Base-by-base conservation (phyloP, 2,888 invertebrate genomes). In the Lithophane semibrunnea region DNA sequence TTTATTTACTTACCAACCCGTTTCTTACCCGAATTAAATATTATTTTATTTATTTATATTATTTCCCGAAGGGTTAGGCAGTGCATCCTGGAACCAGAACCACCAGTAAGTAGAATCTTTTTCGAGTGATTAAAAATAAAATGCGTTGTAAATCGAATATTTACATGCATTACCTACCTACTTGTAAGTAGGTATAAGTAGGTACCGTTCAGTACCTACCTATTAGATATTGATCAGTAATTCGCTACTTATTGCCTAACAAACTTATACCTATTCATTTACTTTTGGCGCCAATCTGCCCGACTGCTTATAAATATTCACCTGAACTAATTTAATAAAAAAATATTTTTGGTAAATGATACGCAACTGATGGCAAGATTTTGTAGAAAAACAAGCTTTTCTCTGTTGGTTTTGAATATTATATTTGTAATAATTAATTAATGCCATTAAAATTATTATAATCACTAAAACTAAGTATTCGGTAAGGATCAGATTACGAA, bases 261-360 rank as follows among this genome's bases (percentile, higher is more conserved):
- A 47, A 24, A 58, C 52, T 4, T 44, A 54, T 68, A n/a, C 37
- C 1, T 56, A 69, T 64, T 54, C 61, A 83, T 49, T 21, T 64
- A 67, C 2, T 54, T 24, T 4, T 58, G 63, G 72, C 69, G 42
- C 58, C 70, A 63, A 58, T 42, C 3, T 24, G 44, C 12, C 65
- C 12, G n/a, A 18, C 69, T 37, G 61, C 67, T 76, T 78, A 83
- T 79, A 65, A 73, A 81, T 83, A 68, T 83, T 81, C 72, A 58
- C 58, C 0, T 13, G 47, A 18, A 52, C 21, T 77, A 83, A 81
- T 77, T 72, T 61, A 29, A 37, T 3, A n/a, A 78, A 58, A 58
- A 78, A 73, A 3, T 66, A 73, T 49, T 63, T 73, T 12, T 29
- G 21, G 16, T 63, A 58, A 67, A 49, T 12, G 3, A 76, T 42